Conservation (phyloP, 2,888 invertebrate species). For the Mythimna albipuncta region DNA sequence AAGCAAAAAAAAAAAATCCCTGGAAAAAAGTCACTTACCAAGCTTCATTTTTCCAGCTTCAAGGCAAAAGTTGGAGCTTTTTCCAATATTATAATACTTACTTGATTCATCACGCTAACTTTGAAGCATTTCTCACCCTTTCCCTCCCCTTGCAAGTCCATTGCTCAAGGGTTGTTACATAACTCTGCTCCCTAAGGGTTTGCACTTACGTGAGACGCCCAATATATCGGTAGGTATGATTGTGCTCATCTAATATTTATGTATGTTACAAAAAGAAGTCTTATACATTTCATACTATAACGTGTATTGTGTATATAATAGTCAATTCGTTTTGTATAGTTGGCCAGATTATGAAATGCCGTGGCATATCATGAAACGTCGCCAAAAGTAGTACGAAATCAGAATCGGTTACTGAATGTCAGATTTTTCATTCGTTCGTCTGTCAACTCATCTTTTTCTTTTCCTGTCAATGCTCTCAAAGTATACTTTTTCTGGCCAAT, state of each 20-base stretch:
- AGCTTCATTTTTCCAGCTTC: constrained; percentile 7
- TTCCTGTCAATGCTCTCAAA: too few relatives aligned
- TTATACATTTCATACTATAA: too few relatives aligned
- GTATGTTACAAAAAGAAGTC: neutral
- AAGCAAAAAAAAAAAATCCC: constrained; percentile 9
- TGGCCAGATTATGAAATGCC: too few relatives aligned
- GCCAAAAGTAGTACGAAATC: too few relatives aligned
- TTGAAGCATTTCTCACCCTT: constrained; percentile 51
- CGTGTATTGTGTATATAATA: too few relatives aligned
- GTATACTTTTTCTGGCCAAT: too few relatives aligned
- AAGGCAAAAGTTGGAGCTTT: constrained; percentile 43
- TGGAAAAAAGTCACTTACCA: constrained; percentile 17
- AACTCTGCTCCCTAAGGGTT: constrained; percentile 26
- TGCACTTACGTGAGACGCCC: constrained; percentile 31
- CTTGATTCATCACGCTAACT: constrained; percentile 58
- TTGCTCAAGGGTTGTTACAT: constrained; percentile 46
- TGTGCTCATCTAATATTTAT: constrained; percentile 1
- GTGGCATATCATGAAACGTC: too few relatives aligned
- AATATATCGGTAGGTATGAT: constrained; percentile 19
- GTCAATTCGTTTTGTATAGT: too few relatives aligned
- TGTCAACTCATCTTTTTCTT: too few relatives aligned
- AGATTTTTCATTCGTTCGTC: too few relatives aligned
- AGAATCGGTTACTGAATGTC: too few relatives aligned
- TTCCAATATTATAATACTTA: constrained; percentile 52
- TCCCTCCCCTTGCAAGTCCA: constrained; percentile 23